phyloP scores from a whole-genome alignment of 1,140 invertebrate genomes.

The Hylyphantes graminicola region DNA sequence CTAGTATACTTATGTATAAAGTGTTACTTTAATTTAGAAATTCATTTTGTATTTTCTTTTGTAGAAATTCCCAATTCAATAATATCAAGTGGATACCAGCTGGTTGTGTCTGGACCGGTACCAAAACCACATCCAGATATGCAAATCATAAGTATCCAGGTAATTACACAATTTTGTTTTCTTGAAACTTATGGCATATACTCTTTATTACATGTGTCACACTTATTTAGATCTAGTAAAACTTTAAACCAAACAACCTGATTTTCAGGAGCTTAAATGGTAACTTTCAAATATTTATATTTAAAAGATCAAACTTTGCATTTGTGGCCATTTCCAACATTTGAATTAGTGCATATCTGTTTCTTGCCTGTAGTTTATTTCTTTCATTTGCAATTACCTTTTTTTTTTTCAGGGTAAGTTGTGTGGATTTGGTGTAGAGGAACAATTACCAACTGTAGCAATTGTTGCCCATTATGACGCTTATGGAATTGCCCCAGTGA shows the following conservation, averaged over 20 bases:
- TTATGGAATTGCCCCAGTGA: constrained; percentile 87
- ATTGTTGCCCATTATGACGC: constrained; percentile 95
- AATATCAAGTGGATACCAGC: constrained; percentile 92
- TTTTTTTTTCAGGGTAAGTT: constrained; percentile 82
- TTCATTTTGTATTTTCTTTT: constrained; percentile 5
- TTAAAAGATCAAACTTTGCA: background rate
- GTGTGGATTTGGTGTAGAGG: constrained; percentile 80
- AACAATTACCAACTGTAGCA: constrained; percentile 86
- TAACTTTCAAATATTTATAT: too few relatives aligned
- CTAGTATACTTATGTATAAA: too few relatives aligned
- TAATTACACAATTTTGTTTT: constrained; percentile 59
- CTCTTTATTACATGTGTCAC: background rate
- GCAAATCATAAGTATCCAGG: constrained; percentile 80
- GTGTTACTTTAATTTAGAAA: background rate
- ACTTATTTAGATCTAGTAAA: background rate
- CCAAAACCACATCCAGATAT: constrained; percentile 80
- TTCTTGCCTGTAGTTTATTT: background rate
- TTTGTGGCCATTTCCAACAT: background rate
- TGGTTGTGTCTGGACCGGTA: constrained; percentile 79
- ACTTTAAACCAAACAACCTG: background rate
- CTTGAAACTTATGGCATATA: background rate
- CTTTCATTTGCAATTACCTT: constrained; percentile 12
- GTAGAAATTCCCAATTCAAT: constrained; percentile 83
- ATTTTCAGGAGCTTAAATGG: too few relatives aligned
- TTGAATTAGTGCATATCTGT: background rate